A percentile compares a stretch with the other conserved stretches of the same genome.
These are phyloP conservation scores for Drosophila anomalata DNA, from an alignment of 2,888 invertebrate species.

Conservation along the genomic window DNA sequence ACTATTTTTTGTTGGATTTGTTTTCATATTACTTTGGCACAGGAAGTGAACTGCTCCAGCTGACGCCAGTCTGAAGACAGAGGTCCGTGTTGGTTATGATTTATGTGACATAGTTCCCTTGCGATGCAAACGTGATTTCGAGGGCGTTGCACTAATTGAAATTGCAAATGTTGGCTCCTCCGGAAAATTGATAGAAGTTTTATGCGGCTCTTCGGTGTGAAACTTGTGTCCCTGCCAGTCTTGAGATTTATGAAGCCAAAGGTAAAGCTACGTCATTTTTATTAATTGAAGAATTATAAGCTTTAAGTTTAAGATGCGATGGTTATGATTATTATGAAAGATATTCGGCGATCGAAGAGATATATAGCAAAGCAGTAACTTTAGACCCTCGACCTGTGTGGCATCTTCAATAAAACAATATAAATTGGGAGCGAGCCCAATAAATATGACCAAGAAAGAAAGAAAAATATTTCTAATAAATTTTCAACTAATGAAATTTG, in stretches of 20 bases:
- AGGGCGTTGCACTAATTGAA: constrained; percentile 80
- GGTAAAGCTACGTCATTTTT: constrained; percentile 56
- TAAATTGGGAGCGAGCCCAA: constrained; percentile 65
- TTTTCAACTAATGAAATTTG: constrained; percentile 58
- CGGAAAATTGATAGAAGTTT: constrained; percentile 73
- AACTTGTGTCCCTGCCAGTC: constrained; percentile 40
- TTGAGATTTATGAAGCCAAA: constrained; percentile 26
- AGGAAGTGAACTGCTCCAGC: constrained; percentile 61
- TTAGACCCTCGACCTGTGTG: constrained; percentile 66
- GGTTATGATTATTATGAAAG: constrained; percentile 47
- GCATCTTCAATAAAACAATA: constrained; percentile 68
- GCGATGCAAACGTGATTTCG: constrained; percentile 23
- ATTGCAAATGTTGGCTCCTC: constrained; percentile 71
- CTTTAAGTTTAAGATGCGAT: constrained; percentile 27
- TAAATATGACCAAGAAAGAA: constrained; percentile 51
- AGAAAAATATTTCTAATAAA: constrained; percentile 33
- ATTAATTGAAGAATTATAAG: constrained; percentile 77
- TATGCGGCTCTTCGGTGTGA: constrained; percentile 58
- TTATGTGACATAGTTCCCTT: constrained; percentile 80
- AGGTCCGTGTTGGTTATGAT: constrained; percentile 64
- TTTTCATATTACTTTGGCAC: constrained; percentile 4
- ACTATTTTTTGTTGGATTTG: constrained; percentile 20
- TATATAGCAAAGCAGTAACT: constrained; percentile 45
- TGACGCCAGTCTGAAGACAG: constrained; percentile 47
- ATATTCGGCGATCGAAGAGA: constrained; percentile 44